A percentile compares a stretch with the other conserved stretches of the same genome.
phyloP scores from a whole-genome alignment of 2,797 vertebrate species.

The Podargus strigoides region DNA sequence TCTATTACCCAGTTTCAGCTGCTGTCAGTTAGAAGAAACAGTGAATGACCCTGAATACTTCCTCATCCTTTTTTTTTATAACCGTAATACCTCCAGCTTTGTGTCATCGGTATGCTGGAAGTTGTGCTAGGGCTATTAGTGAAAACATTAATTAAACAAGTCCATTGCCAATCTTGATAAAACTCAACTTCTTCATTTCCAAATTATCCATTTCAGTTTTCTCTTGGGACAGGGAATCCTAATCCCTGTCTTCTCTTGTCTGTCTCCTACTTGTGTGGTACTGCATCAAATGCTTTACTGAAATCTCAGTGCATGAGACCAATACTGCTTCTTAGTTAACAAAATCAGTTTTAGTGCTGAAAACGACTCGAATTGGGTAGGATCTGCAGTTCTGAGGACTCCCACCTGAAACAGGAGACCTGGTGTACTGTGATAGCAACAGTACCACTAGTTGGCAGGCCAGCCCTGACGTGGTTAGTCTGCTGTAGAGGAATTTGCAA shows the following conservation, averaged over 20 bases:
- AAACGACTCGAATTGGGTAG: accelerated
- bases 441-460: constrained; percentile 2
- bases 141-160: not conserved
- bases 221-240: not conserved
- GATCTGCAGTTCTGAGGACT: not conserved
- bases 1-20: not conserved
- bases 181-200: not conserved
- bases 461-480: not conserved
- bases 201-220: not conserved
- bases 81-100: not conserved
- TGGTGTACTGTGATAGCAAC: not conserved
- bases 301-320: not conserved
- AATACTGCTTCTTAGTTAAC: accelerated
- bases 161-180: not conserved
- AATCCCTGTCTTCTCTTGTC: not conserved
- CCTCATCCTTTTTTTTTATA: not conserved
- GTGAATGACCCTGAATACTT: not conserved
- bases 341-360: not conserved
- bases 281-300: not conserved
- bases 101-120: not conserved
- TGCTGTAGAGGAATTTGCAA: not conserved
- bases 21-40: not conserved
- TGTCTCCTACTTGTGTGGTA: not conserved
- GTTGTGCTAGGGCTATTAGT: not conserved
- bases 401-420: not conserved